Base-by-base conservation (phyloP, 2,888 invertebrate genomes). In the Drosophila bunnanda region DNA sequence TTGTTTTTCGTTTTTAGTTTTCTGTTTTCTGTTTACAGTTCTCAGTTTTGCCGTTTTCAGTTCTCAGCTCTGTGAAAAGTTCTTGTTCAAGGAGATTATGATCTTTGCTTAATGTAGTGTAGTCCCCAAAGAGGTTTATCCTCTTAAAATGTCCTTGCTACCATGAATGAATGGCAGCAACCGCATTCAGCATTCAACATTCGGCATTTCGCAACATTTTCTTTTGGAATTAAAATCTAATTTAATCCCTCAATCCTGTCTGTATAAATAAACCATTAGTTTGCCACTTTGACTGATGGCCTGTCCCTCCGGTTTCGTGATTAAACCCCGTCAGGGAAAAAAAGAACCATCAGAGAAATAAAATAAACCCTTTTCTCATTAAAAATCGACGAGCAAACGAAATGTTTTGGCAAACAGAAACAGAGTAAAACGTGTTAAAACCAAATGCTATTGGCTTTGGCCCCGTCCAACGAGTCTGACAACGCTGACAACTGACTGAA, bases 321-420 rank as follows among this genome's bases (percentile, higher is more conserved):
- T 68, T 67, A 67, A 67, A 48, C 56, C 50, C 50, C 20, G 20
- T 13, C 30, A 43, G 41, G 1, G 17, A 13, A 30, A 22, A 53
- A 43, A 30, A 52, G 7, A 39, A 28, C 38, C 12, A 55, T 9
- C 20, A 41, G 30, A 15, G 56, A 60, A 60, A 60, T 41, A 22
- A 56, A 67, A 57, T 56, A 53, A 68, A 75, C 75, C 75, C 75
- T 75, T 75, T 75, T 75, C 75, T 75, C 74, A 75, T 75, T 57
- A 75, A 75, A 75, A 68, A 75, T 75, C 53, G 61, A 61, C 52
- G 56, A 73, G 74, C 50, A 43, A 56, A 53, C 52, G 53, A 73
- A 74, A 71, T 64, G 52, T 72, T 64, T 62, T 59, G 71, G 56
- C 59, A 62, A 62, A 71, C 71, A 64, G 66, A 43, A 67, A 44